These are phyloP conservation scores for Lamellibrachia luymesi DNA, from an alignment of 1,140 invertebrate genomes.

Conservation along the genomic window DNA sequence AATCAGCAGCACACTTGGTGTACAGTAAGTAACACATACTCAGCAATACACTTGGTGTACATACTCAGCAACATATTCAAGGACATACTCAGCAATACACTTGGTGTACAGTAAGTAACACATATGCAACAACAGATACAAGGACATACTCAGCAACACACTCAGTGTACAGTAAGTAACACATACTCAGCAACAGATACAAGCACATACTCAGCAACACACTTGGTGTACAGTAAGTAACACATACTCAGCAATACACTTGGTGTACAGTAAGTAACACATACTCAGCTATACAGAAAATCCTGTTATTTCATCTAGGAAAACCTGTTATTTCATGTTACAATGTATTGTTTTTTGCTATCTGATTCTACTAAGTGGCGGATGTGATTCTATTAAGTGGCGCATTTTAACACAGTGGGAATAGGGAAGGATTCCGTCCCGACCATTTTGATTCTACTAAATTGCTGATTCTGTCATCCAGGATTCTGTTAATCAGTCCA, in stretches of 20 bases:
- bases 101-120: conserved; percentile 59
- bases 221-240: conserved; percentile 66
- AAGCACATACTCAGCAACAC: conserved; percentile 62
- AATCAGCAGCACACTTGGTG: conserved; percentile 62
- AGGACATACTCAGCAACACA: conserved; percentile 66
- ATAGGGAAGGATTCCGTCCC: no score
- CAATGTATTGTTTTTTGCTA: no score
- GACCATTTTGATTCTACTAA: no score
- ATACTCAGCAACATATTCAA: conserved; percentile 68
- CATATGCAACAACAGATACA: conserved; percentile 66
- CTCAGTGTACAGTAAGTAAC: conserved; percentile 66
- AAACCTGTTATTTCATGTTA: no score
- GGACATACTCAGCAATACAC: conserved; percentile 58
- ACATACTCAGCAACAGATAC: conserved; percentile 61
- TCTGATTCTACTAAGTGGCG: no score
- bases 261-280: conserved; percentile 57
- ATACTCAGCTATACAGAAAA: conserved; percentile 61
- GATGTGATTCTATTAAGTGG: no score
- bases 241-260: conserved; percentile 61
- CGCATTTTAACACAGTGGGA: no score
- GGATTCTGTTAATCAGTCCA: no score
- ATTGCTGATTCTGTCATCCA: no score
- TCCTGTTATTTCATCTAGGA: no score
- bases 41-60: conserved; percentile 64
- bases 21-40: conserved; percentile 59